phyloP scores from a whole-genome alignment of 53 echinoderm and acorn worm genomes.

The Echinarachnius parma region DNA sequence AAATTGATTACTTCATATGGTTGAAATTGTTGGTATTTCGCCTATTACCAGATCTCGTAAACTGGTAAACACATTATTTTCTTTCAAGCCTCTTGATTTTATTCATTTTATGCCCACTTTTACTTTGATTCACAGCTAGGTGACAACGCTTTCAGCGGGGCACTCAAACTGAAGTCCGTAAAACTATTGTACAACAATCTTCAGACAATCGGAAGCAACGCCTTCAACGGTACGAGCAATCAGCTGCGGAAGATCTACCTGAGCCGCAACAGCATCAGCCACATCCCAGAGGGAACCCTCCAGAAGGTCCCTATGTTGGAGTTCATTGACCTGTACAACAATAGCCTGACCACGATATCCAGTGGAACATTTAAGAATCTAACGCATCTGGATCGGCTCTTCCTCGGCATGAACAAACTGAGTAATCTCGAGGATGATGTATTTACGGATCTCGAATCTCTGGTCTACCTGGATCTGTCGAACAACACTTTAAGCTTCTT shows the following conservation, averaged over 20 bases:
- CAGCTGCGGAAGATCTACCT: constrained; percentile 3
- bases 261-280: neutral
- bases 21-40: too few relatives aligned
- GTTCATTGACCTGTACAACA: constrained; percentile 23
- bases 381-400: neutral
- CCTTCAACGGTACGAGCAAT: constrained; percentile 8
- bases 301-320: constrained; percentile 16
- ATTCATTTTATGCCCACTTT: too few relatives aligned
- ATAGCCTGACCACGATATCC: neutral
- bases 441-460: neutral
- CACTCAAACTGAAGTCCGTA: constrained; percentile 5
- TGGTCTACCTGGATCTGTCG: constrained; percentile 26
- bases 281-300: constrained; percentile 1
- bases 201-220: neutral
- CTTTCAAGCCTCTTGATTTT: too few relatives aligned
- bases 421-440: neutral
- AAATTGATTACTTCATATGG: too few relatives aligned
- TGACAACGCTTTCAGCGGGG: constrained; percentile 17
- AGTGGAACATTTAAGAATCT: neutral
- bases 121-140: constrained; percentile 7
- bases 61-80: too few relatives aligned
- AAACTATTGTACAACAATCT: constrained; percentile 26
- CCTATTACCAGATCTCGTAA: too few relatives aligned
- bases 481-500: constrained; percentile 3
- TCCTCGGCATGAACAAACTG: constrained; percentile 27